Conservation (phyloP, 2,797 vertebrate species). For the Pseudochirops cupreus region DNA sequence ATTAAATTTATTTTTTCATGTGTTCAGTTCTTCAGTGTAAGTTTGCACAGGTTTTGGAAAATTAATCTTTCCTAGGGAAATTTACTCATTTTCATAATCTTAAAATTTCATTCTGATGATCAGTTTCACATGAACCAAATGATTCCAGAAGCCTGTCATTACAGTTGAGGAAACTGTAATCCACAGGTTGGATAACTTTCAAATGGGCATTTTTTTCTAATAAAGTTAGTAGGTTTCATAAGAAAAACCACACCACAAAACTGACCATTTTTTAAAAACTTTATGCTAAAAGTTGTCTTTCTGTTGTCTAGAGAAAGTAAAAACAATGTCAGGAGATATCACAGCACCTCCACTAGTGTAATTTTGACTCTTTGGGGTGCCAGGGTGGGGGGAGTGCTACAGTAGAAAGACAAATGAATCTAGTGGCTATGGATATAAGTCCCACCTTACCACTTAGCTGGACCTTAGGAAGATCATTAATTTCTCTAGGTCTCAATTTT, state of each 20-base stretch:
- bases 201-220: background rate
- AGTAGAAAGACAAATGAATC: background rate
- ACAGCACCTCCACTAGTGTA: background rate
- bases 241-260: background rate
- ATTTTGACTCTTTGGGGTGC: background rate
- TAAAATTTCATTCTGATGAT: constrained; percentile 9
- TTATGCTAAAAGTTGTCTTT: background rate
- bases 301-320: constrained; percentile 25
- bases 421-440: background rate
- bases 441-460: background rate
- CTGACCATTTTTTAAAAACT: constrained; percentile 37
- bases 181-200: background rate
- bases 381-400: background rate
- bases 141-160: background rate
- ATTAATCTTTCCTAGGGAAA: constrained; percentile 35
- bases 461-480: background rate
- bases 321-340: constrained; percentile 8
- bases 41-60: constrained; percentile 11
- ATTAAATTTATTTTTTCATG: background rate
- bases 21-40: background rate
- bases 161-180: too few species aligned
- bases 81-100: constrained; percentile 14
- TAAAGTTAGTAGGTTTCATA: background rate
- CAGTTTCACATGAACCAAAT: constrained; percentile 21
- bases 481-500: background rate